phyloP scores from a whole-genome alignment of 2,113 vertebrate species.

The Nerophis lumbriciformis region DNA sequence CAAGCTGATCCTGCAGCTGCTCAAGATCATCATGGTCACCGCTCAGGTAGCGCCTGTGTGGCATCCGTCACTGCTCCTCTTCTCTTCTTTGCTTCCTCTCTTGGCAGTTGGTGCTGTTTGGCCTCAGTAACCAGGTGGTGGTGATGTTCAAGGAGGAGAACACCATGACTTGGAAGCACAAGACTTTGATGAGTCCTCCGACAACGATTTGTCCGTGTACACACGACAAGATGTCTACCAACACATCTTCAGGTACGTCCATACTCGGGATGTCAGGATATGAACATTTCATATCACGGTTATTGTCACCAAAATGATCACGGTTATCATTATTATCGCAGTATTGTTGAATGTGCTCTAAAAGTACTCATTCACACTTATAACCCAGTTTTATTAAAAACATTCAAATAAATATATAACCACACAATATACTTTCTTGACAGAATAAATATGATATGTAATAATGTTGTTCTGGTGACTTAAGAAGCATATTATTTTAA shows the following conservation, averaged over 20 bases:
- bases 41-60: conserved; percentile 71
- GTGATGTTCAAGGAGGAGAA: conserved; percentile 95
- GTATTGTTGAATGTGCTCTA: too few relatives aligned
- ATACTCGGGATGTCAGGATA: too few relatives aligned
- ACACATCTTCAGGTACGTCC: conserved; percentile 72
- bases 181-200: conserved; percentile 75
- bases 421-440: too few relatives aligned
- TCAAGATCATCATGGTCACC: conserved; percentile 89
- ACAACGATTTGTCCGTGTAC: conserved; percentile 77
- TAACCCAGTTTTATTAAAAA: too few relatives aligned
- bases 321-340: too few relatives aligned
- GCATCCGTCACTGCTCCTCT: neutral
- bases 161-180: conserved; percentile 86
- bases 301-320: too few relatives aligned
- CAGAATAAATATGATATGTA: too few relatives aligned
- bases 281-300: too few relatives aligned
- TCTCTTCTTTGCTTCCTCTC: neutral
- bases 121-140: conserved; percentile 93
- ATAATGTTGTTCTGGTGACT: too few relatives aligned
- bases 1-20: conserved; percentile 81
- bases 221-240: conserved; percentile 79
- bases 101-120: conserved; percentile 86
- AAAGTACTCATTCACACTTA: too few relatives aligned
- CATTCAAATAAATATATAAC: too few relatives aligned
- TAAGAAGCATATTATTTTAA: too few relatives aligned